Evolutionary conservation across 1,140 invertebrate genomes (phyloP).

Genomic region (Ceratina calcarata): DNA sequence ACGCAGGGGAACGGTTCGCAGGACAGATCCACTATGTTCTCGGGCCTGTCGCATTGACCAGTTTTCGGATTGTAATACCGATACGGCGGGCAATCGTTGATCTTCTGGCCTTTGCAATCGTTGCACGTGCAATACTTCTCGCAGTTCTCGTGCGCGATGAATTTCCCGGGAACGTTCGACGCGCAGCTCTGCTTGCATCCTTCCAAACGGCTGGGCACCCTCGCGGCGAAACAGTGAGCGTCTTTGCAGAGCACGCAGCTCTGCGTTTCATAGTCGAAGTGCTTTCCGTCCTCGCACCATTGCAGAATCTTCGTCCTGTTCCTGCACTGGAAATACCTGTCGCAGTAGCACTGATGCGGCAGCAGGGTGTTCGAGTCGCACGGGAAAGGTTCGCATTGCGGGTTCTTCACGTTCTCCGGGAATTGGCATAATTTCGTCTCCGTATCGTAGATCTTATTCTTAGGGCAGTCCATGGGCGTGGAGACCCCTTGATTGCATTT

Average conservation of each 20-base stretch:
- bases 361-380: constrained; percentile 70
- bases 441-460: constrained; percentile 79
- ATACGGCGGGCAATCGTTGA: constrained; percentile 70
- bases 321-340: constrained; percentile 81
- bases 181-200: neutral
- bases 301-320: constrained; percentile 78
- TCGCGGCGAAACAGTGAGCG: neutral
- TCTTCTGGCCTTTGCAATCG: neutral
- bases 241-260: constrained; percentile 72
- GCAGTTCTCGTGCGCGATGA: neutral
- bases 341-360: constrained; percentile 66
- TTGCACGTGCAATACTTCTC: constrained; percentile 28
- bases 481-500: constrained; percentile 11
- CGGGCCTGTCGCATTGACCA: constrained; percentile 74
- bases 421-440: constrained; percentile 73
- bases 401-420: constrained; percentile 51
- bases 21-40: constrained; percentile 33
- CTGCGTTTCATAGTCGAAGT: constrained; percentile 80
- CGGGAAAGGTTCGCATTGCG: neutral
- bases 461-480: constrained; percentile 68
- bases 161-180: too few species aligned
- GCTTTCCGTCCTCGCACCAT: constrained; percentile 75
- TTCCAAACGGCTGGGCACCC: neutral
- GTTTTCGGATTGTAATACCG: constrained; percentile 79
- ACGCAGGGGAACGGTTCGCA: constrained; percentile 46